Evolutionary conservation across 1,140 invertebrate genomes (phyloP).

Genomic region (Tetragnatha versicolor): DNA sequence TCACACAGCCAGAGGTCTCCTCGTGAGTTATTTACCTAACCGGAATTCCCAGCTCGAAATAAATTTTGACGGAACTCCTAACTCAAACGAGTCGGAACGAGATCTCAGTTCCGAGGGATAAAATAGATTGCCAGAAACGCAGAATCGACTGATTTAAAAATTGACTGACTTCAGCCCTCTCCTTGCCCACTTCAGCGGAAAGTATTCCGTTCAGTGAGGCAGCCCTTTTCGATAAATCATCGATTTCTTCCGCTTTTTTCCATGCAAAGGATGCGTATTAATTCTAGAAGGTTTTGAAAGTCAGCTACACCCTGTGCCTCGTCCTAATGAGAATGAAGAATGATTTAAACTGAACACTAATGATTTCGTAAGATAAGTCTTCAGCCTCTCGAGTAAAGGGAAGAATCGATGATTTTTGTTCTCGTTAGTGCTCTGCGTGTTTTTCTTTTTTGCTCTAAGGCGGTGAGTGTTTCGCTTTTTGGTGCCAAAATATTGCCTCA

Average conservation of each 20-base stretch:
- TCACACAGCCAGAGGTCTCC: no score
- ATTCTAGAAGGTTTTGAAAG: background rate
- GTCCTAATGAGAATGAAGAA: no score
- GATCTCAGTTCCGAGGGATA: background rate
- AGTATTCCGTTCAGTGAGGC: conserved; percentile 29
- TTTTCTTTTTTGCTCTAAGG: no score
- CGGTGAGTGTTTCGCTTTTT: no score
- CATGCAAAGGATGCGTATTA: conserved; percentile 14
- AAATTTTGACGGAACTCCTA: background rate
- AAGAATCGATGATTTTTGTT: no score
- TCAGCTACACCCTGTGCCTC: conserved; percentile 7
- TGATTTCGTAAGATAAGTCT: no score
- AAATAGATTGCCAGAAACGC: conserved; percentile 44
- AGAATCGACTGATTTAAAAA: conserved; percentile 28
- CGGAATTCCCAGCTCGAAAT: no score
- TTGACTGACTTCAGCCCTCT: background rate
- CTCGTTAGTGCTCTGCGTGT: no score
- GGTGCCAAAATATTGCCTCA: no score
- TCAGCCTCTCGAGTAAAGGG: no score
- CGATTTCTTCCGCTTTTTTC: conserved; percentile 14
- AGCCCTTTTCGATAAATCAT: conserved; percentile 37
- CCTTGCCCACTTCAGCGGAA: background rate
- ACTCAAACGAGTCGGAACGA: conserved; percentile 17
- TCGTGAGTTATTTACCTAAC: no score
- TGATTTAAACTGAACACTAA: no score